Percentiles rank a stretch among this genome's conserved stretches.
These are phyloP conservation scores for Pseudomyrmex sp. DNA, from an alignment of 1,140 invertebrate genomes.

Conservation along the genomic window DNA sequence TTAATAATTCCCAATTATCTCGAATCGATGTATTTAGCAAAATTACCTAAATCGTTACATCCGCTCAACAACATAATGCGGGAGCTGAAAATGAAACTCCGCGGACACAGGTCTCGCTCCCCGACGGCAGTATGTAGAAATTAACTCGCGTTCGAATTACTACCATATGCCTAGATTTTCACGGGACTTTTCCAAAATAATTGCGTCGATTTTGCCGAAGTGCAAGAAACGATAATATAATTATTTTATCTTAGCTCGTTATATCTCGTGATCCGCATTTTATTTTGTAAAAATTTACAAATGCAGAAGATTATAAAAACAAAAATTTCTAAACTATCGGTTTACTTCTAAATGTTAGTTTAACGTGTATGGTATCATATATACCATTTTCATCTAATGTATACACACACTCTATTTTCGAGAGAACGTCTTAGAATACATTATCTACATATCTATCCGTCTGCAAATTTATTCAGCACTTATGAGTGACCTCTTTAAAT, in stretches of 20 bases:
- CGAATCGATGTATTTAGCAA: slow-evolving; percentile 65
- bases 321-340: neutral
- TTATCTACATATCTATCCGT: slow-evolving; percentile 26
- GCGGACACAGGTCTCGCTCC: slow-evolving; percentile 22
- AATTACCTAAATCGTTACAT: slow-evolving; percentile 66
- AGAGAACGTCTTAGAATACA: slow-evolving; percentile 1
- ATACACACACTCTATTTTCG: neutral
- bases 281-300: neutral
- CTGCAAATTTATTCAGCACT: slow-evolving; percentile 36
- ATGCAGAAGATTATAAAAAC: neutral
- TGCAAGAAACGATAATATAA: neutral
- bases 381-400: neutral
- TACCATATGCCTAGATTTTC: slow-evolving; percentile 46
- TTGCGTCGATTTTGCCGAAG: neutral
- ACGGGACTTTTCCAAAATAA: slow-evolving; percentile 38
- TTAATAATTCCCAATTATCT: slow-evolving; percentile 66
- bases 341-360: too few species aligned
- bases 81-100: slow-evolving; percentile 64
- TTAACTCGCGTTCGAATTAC: slow-evolving; percentile 57
- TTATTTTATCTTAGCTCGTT: neutral
- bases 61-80: slow-evolving; percentile 64
- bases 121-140: slow-evolving; percentile 27
- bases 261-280: neutral
- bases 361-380: too few species aligned
- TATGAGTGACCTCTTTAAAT: slow-evolving; percentile 35